Percentiles rank a stretch among this genome's conserved stretches.
These are phyloP conservation scores for Drymonia ruficornis DNA, from an alignment of 2,888 invertebrate species.

Conservation along the genomic window DNA sequence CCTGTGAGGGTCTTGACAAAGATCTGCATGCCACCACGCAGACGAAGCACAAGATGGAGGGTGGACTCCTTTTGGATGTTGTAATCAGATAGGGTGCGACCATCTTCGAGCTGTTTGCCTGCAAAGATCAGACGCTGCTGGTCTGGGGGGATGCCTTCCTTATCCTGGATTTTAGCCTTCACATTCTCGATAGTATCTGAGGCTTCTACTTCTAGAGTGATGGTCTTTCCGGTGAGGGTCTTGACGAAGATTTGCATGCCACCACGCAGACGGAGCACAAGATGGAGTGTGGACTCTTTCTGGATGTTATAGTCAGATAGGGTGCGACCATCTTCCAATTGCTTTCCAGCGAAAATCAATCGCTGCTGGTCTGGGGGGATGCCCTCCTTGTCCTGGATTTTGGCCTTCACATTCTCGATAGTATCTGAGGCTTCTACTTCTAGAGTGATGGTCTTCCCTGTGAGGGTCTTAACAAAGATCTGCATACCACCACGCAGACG, in stretches of 20 bases:
- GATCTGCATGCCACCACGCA: constrained; percentile 70
- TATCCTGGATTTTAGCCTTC: constrained; percentile 57
- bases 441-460: constrained; percentile 63
- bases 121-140: constrained; percentile 57
- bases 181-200: constrained; percentile 61
- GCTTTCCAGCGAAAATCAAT: constrained; percentile 65
- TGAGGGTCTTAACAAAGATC: constrained; percentile 64
- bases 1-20: constrained; percentile 67
- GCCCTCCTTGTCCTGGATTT: constrained; percentile 69
- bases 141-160: constrained; percentile 59
- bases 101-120: constrained; percentile 57
- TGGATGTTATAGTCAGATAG: constrained; percentile 67
- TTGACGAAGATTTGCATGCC: constrained; percentile 64
- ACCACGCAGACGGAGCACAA: constrained; percentile 61
- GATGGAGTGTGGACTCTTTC: constrained; percentile 62
- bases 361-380: constrained; percentile 69
- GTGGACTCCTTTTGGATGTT: constrained; percentile 60
- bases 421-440: constrained; percentile 66
- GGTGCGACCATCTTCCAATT: constrained; percentile 64
- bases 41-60: constrained; percentile 55
- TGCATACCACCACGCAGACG: constrained; percentile 71
- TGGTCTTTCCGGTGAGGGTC: constrained; percentile 56
- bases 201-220: constrained; percentile 53
- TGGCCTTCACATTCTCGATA: constrained; percentile 66
- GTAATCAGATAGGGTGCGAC: constrained; percentile 55